Conservation (phyloP, 2,888 invertebrate species). For the Drosophila prostipennis region DNA sequence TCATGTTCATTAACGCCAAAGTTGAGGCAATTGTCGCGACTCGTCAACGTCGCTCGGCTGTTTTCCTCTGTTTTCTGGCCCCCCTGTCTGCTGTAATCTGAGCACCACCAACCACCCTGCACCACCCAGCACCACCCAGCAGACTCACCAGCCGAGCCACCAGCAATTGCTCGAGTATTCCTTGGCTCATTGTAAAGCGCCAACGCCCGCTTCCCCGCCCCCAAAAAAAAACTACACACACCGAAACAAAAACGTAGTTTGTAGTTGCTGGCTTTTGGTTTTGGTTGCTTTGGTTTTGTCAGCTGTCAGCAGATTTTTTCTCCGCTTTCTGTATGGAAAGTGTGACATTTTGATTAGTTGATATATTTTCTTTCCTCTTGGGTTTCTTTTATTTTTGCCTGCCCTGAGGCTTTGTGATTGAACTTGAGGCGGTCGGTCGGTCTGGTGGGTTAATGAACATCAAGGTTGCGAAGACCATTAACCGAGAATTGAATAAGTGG, state of each 20-base stretch:
- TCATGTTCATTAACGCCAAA: slow-evolving; percentile 81
- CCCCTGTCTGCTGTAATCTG: slow-evolving; percentile 66
- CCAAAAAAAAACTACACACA: slow-evolving; percentile 4
- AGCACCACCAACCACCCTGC: slow-evolving; percentile 29
- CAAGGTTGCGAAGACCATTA: slow-evolving; percentile 62
- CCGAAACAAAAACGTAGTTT: background rate
- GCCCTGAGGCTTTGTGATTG: slow-evolving; percentile 60
- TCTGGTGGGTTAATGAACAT: slow-evolving; percentile 63
- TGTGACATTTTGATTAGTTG: slow-evolving; percentile 78
- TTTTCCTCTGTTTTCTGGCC: slow-evolving; percentile 3
- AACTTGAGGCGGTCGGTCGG: slow-evolving; percentile 67
- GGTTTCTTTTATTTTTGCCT: slow-evolving; percentile 20
- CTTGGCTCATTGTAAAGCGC: slow-evolving; percentile 59
- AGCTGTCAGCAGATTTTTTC: slow-evolving; percentile 70
- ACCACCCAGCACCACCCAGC: slow-evolving; percentile 6
- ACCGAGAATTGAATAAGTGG: slow-evolving; percentile 53
- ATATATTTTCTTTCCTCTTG: slow-evolving; percentile 37
- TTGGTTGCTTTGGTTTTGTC: slow-evolving; percentile 59
- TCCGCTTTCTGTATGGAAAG: slow-evolving; percentile 64
- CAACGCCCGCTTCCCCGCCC: slow-evolving; percentile 18
- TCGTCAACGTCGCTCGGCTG: slow-evolving; percentile 40
- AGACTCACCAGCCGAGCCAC: slow-evolving; percentile 5
- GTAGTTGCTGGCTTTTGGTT: slow-evolving; percentile 42
- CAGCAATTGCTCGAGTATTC: slow-evolving; percentile 66
- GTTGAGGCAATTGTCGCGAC: slow-evolving; percentile 75